phyloP scores from a whole-genome alignment of 2,113 vertebrate genomes.

The Podarcis raffonei region DNA sequence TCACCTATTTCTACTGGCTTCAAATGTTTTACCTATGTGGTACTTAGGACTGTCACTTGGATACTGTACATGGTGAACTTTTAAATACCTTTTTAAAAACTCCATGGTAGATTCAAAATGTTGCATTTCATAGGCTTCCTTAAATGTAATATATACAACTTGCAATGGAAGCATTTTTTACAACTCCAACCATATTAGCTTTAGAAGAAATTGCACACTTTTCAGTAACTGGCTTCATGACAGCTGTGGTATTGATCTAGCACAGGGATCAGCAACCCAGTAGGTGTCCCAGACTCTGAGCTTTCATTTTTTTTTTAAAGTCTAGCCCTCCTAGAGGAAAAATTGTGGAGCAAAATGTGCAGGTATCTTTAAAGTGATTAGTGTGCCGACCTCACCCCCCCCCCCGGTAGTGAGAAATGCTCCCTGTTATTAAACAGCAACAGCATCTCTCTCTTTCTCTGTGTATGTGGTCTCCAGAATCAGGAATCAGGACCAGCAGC shows the following conservation, averaged over 20 bases:
- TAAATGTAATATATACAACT: neutral
- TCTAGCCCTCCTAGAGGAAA: too few species aligned
- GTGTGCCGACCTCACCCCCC: too few species aligned
- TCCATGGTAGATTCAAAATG: neutral
- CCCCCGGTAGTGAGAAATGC: too few species aligned
- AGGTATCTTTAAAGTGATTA: too few species aligned
- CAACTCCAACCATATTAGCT: neutral
- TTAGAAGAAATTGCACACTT: neutral
- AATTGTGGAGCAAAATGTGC: too few species aligned
- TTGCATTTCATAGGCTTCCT: neutral
- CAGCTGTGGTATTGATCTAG: neutral
- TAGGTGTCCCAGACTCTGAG: neutral
- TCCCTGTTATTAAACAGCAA: too few species aligned
- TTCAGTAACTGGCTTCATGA: neutral
- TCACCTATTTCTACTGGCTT: too few species aligned
- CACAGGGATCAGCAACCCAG: neutral
- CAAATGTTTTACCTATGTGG: too few species aligned
- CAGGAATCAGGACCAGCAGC: neutral
- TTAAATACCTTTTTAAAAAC: too few species aligned
- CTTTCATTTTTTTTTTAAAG: neutral
- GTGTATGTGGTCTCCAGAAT: neutral
- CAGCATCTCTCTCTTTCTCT: too few species aligned
- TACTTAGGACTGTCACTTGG: too few species aligned
- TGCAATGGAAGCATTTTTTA: neutral
- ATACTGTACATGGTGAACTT: too few species aligned